A percentile compares a stretch with the other conserved stretches of the same genome.
Evolutionary conservation across 2,888 invertebrate species (phyloP).

Genomic region (Orthonevra nobilis): DNA sequence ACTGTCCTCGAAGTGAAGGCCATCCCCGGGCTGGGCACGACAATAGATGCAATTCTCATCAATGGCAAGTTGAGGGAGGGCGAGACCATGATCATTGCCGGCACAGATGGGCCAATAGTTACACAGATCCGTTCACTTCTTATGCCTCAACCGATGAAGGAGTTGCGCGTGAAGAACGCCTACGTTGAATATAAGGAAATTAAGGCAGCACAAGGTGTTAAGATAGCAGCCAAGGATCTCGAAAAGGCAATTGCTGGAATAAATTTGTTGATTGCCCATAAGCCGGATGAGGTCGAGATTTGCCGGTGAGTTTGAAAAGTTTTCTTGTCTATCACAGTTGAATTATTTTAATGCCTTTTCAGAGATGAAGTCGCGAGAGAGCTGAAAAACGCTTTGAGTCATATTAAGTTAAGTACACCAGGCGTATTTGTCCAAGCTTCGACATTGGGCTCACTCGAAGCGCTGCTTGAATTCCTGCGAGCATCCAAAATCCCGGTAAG

Average conservation of each 20-base stretch:
- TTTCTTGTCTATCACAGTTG: not conserved
- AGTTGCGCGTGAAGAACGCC: slow-evolving; percentile 97
- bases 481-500: slow-evolving; percentile 96
- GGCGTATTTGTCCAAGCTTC: slow-evolving; percentile 99
- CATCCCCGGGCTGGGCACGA: slow-evolving; percentile 97
- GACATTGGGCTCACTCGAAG: slow-evolving; percentile 99
- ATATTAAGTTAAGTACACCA: slow-evolving; percentile 93
- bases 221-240: slow-evolving; percentile 98
- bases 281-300: slow-evolving; percentile 96
- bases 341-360: slow-evolving; percentile 4
- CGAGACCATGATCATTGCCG: slow-evolving; percentile 96
- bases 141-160: slow-evolving; percentile 99
- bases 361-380: slow-evolving; percentile 94
- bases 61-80: slow-evolving; percentile 97
- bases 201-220: slow-evolving; percentile 98
- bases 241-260: slow-evolving; percentile 98
- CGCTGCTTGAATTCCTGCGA: slow-evolving; percentile 94
- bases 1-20: slow-evolving; percentile 95
- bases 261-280: slow-evolving; percentile 94
- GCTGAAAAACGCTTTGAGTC: slow-evolving; percentile 92
- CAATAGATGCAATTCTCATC: slow-evolving; percentile 98
- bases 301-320: slow-evolving; percentile 81
- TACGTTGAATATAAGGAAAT: slow-evolving; percentile 97
- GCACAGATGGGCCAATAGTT: slow-evolving; percentile 98
- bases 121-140: slow-evolving; percentile 97